Evolutionary conservation across 2,797 vertebrate genomes (phyloP), one percentile per base, ranked within the genome.

Genomic region (Oreochromis mossambicus): DNA sequence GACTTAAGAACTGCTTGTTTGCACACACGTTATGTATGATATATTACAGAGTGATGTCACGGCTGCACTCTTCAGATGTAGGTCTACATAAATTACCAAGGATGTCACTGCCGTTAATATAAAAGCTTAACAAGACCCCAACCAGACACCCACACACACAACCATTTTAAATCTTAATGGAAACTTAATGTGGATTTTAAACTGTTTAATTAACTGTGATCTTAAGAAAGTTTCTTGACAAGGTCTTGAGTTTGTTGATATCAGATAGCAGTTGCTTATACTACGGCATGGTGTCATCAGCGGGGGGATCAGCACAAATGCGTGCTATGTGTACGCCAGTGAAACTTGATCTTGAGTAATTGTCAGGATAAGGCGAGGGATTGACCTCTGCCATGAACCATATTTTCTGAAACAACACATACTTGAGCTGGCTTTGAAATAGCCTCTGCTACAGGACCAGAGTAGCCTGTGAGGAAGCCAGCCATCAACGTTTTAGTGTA

Each of bases 321-420:
- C 55, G 84, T 6, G 85, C 88, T 86, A 10, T 83, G 92, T 90
- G 92, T 81, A 80, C 76, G 15, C 87, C 85, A 34, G 82, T 36
- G 94, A 94, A 92, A 95, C 90, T 80, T 13, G 83, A 94, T 88
- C 91, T 14, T 79, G 82, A 90, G 91, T 94, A 94, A 95, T 94
- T 95, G 94, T 93, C 88, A 81, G 92, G 91, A 89, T 93, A 93
- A 95, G 85, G 84, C 86, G n/a, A 89, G 84, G 93, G 94, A 95
- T 95, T 95, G 94, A 95, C 94, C 94, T 92, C 92, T 93, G 92
- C 88, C 90, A 87, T 87, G 84, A 93, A 87, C 92, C 91, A 70
- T 95, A 92, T 95, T 94, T 94, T 94, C 92, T 94, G 88, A 94
- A 91, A 93, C 93, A 95, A 95, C 94, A 94, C 92, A 88, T 91